These are phyloP conservation scores for Macrostomum lignano DNA, from an alignment of 1,140 invertebrate genomes.

Conservation along the genomic window DNA sequence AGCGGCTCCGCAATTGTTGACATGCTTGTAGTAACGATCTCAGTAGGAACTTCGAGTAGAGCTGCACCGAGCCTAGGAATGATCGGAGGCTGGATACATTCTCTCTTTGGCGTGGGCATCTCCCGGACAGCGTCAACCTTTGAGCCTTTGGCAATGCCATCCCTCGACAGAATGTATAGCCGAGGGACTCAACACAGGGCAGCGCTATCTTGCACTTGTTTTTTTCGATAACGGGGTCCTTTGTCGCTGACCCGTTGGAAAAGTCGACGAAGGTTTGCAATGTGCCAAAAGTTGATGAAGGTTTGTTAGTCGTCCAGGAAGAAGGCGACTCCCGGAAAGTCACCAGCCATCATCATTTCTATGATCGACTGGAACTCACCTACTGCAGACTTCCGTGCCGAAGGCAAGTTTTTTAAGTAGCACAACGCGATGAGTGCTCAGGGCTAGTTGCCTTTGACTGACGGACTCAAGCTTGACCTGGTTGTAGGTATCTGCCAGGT, in stretches of 20 bases:
- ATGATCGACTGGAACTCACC: conserved; percentile 7
- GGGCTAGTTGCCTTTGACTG: no score
- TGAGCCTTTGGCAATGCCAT: not conserved
- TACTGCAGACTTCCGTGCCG: conserved; percentile 8
- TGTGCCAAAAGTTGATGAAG: conserved; percentile 1
- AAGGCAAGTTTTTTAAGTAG: conserved; percentile 6
- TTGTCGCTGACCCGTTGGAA: conserved; percentile 1
- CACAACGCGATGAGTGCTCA: conserved; percentile 1
- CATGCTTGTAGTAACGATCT: no score
- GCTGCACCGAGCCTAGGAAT: conserved; percentile 7
- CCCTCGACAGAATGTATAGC: not conserved
- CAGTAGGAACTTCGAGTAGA: conserved; percentile 7
- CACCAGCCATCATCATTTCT: conserved; percentile 4
- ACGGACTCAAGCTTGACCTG: not conserved
- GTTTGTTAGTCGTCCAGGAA: conserved; percentile 7
- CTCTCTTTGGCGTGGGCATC: conserved; percentile 2
- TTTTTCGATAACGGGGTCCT: not conserved
- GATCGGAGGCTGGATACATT: conserved; percentile 2
- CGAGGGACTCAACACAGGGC: not conserved
- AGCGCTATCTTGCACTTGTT: not conserved
- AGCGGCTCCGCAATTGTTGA: conserved; percentile 4
- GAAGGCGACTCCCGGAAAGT: conserved; percentile 5
- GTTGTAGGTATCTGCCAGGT: not conserved
- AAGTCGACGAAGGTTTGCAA: not conserved
- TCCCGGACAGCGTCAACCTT: not conserved